Base-by-base conservation (phyloP, 2,888 invertebrate species). In the Pristionchus entomophagus region DNA sequence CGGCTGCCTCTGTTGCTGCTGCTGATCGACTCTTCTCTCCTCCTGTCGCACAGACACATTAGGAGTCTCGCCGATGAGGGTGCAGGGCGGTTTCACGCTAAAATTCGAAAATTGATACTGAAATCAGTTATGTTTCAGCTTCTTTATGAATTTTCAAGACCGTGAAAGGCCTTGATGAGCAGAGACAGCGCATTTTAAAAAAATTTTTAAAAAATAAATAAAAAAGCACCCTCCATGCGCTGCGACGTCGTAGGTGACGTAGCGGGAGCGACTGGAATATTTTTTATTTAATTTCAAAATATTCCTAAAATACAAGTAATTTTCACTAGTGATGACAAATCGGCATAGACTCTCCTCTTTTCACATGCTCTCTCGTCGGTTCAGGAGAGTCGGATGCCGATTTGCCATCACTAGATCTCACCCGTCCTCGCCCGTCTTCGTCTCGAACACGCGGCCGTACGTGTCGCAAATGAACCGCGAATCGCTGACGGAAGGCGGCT, bases 381-480 rank as follows among this genome's bases (percentile, higher is more conserved):
- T n/a, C n/a, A n/a, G n/a, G n/a, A n/a, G n/a, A n/a, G n/a, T n/a
- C n/a, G n/a, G n/a, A n/a, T n/a, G n/a, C n/a, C n/a, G n/a, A n/a
- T n/a, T n/a, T n/a, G n/a, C n/a, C n/a, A n/a, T n/a, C n/a, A n/a
- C n/a, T n/a, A n/a, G n/a, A n/a, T n/a, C 45, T 41, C 26, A 73
- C 73, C 73, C 73, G 26, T 73, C 73, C 26, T 73, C 73, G 5
- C 45, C 41, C 4, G 26, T 73, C 41, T 14, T 73, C 73, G 22
- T 73, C 73, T 73, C 73, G 73, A 73, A 73, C n/a, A 73, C 41
- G 38, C 73, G 22, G 8, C 73, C 45, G 73, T 73, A 73, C n/a
- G 41, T 73, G 14, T 73, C 73, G 26, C 73, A 73, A 41, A 73
- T 73, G 73, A 73, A 73, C 19, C 41, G 22, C 38, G 38, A 41